Base-by-base conservation (phyloP, 1,140 invertebrate genomes). In the Leptinotarsa texana region DNA sequence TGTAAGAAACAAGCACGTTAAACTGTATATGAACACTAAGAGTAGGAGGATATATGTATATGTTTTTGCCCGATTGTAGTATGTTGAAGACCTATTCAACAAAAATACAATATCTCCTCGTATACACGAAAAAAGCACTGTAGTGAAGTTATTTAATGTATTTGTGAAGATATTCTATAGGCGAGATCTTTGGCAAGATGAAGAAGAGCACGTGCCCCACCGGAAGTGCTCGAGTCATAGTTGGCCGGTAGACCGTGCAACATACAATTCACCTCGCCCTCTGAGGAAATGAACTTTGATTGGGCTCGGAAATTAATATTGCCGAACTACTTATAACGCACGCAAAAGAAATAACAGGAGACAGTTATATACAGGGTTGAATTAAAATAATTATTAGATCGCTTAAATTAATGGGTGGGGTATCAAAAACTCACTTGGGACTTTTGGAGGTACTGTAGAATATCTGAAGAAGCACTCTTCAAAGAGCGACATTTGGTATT, bases 131-230 rank as follows among this genome's bases (percentile, higher is more conserved):
- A n/a, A 57, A 17, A 1, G 51, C 57, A 73, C 48, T 49, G 71
- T 65, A 22, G 33, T 15, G 5, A 49, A 73, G 21, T 21, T 13
- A 65, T 47, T 57, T 27, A 33, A 73, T 73, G 49, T 66, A 65
- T 73, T 73, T 33, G 47, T 48, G 63, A 62, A 65, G 71, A 48
- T 73, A 61, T 73, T 61, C 61, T 42, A 17, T 21, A 73, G 62
- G 57, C 49, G 69, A 73, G 71, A 72, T 72, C 24, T 33, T 48
- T 21, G 18, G 61, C 24, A 70, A 51, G 69, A 70, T 70, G 61
- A 82, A 82, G 81, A 81, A 80, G 82, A 75, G 82, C 82, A 83
- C 82, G 82, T 83, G 82, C 82, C 82, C 80, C 77, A 81, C 82
- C 79, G 82, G 82, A 83, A 83, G 78, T 79, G 75, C 70, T 74